A percentile compares a stretch with the other conserved stretches of the same genome.
Conservation (phyloP, 2,888 invertebrate genomes). For the Anthrax anthrax region DNA sequence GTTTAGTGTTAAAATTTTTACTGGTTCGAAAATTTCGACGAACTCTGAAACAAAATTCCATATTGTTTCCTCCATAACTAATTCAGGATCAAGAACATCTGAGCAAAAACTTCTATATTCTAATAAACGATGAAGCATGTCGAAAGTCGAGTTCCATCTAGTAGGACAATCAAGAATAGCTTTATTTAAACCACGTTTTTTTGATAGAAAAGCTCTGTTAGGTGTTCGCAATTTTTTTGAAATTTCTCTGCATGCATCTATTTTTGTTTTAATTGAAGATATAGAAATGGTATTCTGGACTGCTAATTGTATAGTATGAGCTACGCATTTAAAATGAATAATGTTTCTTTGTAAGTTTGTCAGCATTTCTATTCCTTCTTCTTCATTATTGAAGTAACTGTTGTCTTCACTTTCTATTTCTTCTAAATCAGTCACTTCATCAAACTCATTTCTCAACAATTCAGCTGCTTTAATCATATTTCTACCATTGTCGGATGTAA, state of each 20-base stretch:
- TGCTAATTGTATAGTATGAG: conserved; percentile 1
- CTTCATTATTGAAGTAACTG: not conserved
- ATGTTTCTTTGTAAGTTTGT: not conserved
- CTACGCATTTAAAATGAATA: conserved; percentile 4
- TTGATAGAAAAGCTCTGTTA: too few species aligned
- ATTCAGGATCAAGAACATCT: too few species aligned
- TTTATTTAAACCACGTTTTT: too few species aligned
- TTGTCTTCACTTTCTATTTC: not conserved
- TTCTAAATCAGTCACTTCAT: not conserved
- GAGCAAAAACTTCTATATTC: too few species aligned
- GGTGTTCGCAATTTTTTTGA: too few species aligned
- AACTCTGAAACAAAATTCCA: too few species aligned
- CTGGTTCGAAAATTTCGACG: too few species aligned
- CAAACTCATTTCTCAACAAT: not conserved
- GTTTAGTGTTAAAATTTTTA: too few species aligned
- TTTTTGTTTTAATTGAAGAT: not conserved
- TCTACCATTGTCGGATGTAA: not conserved
- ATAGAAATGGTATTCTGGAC: not conserved
- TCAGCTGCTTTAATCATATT: not conserved
- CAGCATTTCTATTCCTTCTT: conserved; percentile 1
- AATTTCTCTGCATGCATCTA: not conserved
- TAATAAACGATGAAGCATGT: too few species aligned
- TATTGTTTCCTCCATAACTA: too few species aligned
- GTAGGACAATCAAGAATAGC: too few species aligned
- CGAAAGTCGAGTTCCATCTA: too few species aligned